These are phyloP conservation scores for Rhinopomastus cyanomelas DNA, from an alignment of 2,113 vertebrate genomes.

Conservation along the genomic window DNA sequence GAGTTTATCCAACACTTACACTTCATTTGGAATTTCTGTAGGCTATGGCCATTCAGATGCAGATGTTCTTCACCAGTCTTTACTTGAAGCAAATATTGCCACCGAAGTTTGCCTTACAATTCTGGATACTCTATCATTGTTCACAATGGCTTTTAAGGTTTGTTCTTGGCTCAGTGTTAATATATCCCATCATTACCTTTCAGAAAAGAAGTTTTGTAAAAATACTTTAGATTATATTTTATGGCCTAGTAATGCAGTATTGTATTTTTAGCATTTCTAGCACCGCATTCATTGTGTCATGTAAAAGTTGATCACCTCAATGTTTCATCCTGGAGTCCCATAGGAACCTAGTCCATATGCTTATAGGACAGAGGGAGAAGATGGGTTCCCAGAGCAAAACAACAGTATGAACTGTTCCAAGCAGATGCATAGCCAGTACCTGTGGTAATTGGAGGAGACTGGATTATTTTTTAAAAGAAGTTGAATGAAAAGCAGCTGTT, in stretches of 20 bases:
- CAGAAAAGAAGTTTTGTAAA: background rate
- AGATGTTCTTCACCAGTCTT: slow-evolving; percentile 92
- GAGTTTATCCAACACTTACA: background rate
- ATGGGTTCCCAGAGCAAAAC: background rate
- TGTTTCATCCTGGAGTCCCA: background rate
- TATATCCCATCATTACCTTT: background rate
- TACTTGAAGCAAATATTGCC: slow-evolving; percentile 94
- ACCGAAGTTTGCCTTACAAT: slow-evolving; percentile 97
- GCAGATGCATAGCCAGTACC: background rate
- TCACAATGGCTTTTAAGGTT: slow-evolving; percentile 98
- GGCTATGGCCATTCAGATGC: slow-evolving; percentile 95
- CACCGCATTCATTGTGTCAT: background rate
- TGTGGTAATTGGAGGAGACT: background rate
- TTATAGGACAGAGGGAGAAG: background rate
- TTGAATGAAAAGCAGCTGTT: background rate
- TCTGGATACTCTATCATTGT: slow-evolving; percentile 92
- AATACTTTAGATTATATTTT: background rate
- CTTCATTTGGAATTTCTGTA: slow-evolving; percentile 66
- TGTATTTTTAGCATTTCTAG: background rate
- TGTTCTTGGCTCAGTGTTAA: slow-evolving; percentile 1
- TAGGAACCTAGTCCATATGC: background rate
- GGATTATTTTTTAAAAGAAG: background rate
- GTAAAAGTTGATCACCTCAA: background rate
- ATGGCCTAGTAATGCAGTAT: background rate
- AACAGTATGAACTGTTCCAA: background rate